Conservation (phyloP, 2,888 invertebrate genomes). For the Lysandra coridon region DNA sequence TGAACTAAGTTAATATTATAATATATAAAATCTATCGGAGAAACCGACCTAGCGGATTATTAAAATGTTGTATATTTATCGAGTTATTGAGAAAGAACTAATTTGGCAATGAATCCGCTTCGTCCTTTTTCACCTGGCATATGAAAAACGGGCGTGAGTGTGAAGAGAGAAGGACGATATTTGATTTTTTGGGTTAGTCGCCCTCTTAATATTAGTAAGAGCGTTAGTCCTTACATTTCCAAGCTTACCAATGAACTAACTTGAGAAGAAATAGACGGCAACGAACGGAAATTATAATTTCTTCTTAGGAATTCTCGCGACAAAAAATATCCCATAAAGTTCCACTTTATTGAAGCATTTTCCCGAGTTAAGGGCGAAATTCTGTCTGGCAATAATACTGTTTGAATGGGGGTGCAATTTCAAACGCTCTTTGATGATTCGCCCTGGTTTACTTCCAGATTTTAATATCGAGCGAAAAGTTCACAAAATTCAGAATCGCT, state of each 20-base stretch:
- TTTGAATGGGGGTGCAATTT: slow-evolving; percentile 63
- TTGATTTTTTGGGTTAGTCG: too few species aligned
- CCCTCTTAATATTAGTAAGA: not conserved
- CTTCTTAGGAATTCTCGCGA: not conserved
- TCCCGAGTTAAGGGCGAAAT: slow-evolving; percentile 51
- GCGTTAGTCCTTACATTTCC: not conserved
- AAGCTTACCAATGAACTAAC: not conserved
- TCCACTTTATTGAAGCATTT: slow-evolving; percentile 59
- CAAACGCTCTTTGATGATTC: slow-evolving; percentile 64
- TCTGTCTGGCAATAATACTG: slow-evolving; percentile 62
- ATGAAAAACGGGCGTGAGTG: too few species aligned
- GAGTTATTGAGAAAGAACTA: too few species aligned
- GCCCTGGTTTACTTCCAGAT: slow-evolving; percentile 51
- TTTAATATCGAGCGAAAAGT: slow-evolving; percentile 15
- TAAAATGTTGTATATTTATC: too few species aligned
- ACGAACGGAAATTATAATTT: slow-evolving; percentile 2
- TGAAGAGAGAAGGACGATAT: too few species aligned
- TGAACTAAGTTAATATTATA: too few species aligned
- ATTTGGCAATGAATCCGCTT: too few species aligned
- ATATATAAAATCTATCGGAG: too few species aligned
- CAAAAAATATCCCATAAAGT: slow-evolving; percentile 36
- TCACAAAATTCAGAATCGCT: not conserved
- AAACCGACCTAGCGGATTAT: too few species aligned
- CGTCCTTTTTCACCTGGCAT: too few species aligned
- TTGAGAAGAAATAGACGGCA: not conserved